These are phyloP conservation scores for Platycnemis pennipes DNA, from an alignment of 2,888 invertebrate species.

Conservation along the genomic window DNA sequence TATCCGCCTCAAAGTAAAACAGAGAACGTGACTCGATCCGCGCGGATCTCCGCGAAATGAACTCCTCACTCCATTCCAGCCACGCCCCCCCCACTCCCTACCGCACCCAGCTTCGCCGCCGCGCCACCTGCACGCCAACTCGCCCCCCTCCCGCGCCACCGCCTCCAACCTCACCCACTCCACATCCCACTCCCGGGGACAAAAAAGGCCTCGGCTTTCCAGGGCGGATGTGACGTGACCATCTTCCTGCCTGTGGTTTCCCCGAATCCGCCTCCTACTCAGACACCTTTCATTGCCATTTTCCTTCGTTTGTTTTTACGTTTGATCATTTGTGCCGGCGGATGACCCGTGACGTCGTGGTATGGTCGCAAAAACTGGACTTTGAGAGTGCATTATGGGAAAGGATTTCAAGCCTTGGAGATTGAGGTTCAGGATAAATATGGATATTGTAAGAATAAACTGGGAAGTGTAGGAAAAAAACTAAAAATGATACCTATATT, in stretches of 20 bases:
- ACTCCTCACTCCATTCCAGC: not conserved
- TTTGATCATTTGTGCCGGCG: not conserved
- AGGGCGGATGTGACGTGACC: not conserved
- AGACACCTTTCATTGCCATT: not conserved
- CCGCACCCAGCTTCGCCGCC: not conserved
- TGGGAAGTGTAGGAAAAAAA: too few relatives aligned
- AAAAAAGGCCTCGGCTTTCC: not conserved
- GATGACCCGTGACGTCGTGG: too few relatives aligned
- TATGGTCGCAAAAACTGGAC: too few relatives aligned
- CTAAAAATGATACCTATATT: too few relatives aligned
- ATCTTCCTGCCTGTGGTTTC: not conserved
- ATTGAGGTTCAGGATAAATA: too few relatives aligned
- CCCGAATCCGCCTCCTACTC: not conserved
- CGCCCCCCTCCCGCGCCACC: not conserved
- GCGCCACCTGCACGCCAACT: not conserved
- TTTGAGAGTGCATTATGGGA: too few relatives aligned
- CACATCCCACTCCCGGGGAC: not conserved
- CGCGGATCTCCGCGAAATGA: not conserved
- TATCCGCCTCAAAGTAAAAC: not conserved
- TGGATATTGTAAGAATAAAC: too few relatives aligned
- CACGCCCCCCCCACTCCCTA: too few relatives aligned
- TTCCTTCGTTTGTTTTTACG: not conserved
- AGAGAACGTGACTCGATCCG: not conserved
- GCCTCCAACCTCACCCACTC: not conserved
- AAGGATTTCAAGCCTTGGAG: too few relatives aligned